Base-by-base conservation (phyloP, 1,140 invertebrate genomes). In the Ganaspis sp. region DNA sequence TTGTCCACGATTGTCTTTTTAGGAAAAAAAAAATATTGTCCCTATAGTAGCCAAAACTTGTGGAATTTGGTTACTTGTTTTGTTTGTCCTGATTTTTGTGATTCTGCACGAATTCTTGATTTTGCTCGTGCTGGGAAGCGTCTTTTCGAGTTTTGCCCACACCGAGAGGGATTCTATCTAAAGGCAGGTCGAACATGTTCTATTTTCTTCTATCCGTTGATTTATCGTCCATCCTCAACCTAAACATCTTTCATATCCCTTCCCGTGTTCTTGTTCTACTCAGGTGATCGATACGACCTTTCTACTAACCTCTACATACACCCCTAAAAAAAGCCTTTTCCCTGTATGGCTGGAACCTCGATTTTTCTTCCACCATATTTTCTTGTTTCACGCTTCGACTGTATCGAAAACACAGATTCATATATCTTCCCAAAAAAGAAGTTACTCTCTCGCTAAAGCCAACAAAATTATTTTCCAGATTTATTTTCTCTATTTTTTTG, bases 201-300 rank as follows among this genome's bases (percentile, higher is more conserved):
- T 64, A 64, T 64, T 64, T 64, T 64, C 58, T 64, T 64, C 58
- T 34, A 64, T 64, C 58, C 58, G 58, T 64, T 64, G 58, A 64
- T 64, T 64, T 64, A 64, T 64, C 58, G 58, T 29, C 12, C 58
- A 64, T 29, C 58, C 58, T 64, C 58, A n/a, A 64, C 26, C 58
- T 64, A 29, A 64, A 64, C 58, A 64, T 64, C 58, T 29, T 29
- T 64, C 23, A 64, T 64, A 64, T 26, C 58, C 26, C 58, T n/a
- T 64, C 23, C 58, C 4, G 23, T n/a, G 23, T 29, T n/a, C 11
- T 29, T 64, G 58, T 64, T 64, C 58, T 12, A 15, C 21, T n/a
- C 23, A 64, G 58, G 58, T 64, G 58, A 64, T 64, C 58, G 58
- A 64, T 64, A 64, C 26, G 58, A 64, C 58, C 58, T 64, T 64